Evolutionary conservation across 1,140 invertebrate species (phyloP).

Genomic region (Babylonia areolata): DNA sequence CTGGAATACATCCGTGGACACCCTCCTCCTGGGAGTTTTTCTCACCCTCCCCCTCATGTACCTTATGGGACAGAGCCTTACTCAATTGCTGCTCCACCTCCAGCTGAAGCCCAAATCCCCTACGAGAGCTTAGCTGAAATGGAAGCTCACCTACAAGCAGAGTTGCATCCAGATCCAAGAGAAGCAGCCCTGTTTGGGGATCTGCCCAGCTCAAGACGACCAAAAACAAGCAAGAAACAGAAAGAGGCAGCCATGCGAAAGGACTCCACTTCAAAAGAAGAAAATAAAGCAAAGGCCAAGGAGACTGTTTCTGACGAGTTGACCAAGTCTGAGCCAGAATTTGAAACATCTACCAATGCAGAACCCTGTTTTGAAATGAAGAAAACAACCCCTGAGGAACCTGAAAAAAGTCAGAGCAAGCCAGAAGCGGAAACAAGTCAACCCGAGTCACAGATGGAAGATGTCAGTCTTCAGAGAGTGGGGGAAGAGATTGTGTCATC

Average conservation of each 20-base stretch:
- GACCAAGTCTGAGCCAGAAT: constrained; percentile 32
- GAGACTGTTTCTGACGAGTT: not conserved
- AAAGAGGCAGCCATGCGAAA: constrained; percentile 6
- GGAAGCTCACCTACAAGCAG: constrained; percentile 34
- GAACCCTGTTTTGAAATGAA: constrained; percentile 33
- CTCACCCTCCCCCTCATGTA: not conserved
- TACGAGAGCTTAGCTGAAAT: constrained; percentile 21
- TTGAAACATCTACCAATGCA: constrained; percentile 39
- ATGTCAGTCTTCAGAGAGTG: constrained; percentile 24
- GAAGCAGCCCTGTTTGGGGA: constrained; percentile 35
- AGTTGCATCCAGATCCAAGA: constrained; percentile 35
- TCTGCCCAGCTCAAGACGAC: constrained; percentile 24
- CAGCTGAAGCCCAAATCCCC: not conserved
- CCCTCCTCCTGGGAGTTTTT: not conserved
- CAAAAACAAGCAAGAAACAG: constrained; percentile 1
- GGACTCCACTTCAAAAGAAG: not conserved
- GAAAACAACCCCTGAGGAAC: not conserved
- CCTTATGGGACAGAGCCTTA: constrained; percentile 11
- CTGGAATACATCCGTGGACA: not conserved
- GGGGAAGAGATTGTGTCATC: constrained; percentile 51
- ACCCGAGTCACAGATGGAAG: not conserved
- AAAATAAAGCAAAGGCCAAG: not conserved
- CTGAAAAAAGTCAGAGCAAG: not conserved
- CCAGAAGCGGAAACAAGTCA: not conserved
- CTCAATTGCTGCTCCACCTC: not conserved